phyloP scores from a whole-genome alignment of 1,140 invertebrate species.

The Palaemon carinicauda region DNA sequence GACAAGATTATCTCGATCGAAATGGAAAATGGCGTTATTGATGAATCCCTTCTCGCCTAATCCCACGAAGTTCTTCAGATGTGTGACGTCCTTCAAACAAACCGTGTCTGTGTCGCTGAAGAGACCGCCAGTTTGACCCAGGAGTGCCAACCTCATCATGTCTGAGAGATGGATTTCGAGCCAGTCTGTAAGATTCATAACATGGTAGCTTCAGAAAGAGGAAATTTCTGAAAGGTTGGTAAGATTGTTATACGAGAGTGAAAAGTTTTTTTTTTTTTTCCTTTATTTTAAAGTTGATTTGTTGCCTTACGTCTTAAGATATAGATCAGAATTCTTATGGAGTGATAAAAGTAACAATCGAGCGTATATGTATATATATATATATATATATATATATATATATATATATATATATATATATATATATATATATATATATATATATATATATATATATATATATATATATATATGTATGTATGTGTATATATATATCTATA shows the following conservation, averaged over 20 bases:
- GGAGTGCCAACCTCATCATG: background rate
- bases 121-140: background rate
- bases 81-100: background rate
- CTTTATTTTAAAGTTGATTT: background rate
- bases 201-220: background rate
- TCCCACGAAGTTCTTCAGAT: background rate
- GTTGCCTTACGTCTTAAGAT: no score
- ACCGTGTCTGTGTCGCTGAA: background rate
- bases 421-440: no score
- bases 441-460: no score
- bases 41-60: background rate
- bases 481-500: background rate
- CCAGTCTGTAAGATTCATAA: background rate
- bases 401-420: conserved; percentile 14
- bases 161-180: background rate
- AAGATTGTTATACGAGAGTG: background rate
- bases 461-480: no score
- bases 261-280: no score
- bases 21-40: background rate
- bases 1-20: background rate
- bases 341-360: background rate
- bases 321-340: no score
- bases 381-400: conserved; percentile 14
- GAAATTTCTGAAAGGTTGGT: background rate
- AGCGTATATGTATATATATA: background rate